Evolutionary conservation across 23 tunicate species (phyloP), one percentile per base, ranked within the genome.

Genomic region (Oikopleura vanhoeffeni): DNA sequence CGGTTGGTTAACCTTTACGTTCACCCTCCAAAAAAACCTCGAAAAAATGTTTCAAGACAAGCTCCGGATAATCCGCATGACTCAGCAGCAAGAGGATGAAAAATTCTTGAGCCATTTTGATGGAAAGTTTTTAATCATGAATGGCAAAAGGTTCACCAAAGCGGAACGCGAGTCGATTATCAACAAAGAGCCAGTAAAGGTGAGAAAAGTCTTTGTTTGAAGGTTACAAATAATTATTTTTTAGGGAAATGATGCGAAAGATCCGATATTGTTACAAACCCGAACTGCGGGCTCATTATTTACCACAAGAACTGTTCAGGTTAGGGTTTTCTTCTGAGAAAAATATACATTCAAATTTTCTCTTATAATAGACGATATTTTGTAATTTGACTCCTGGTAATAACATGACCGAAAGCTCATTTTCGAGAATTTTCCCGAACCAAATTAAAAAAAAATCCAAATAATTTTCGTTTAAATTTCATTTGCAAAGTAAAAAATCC

Each of bases 1-100:
- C 96, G 98, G 98, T 2, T 94, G 98, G 98, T 67, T 94, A 28
- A 90, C 91, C 35, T 94, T 94, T 83, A 94, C 95, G 34, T 90
- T 90, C 86, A 86, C 91, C 4, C 77, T 94, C 85, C 95, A 90
- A 40, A 88, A 88, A 85, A 90, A 90, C 60, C 88, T 94, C 58
- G 95, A 94, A 76, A 77, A 89, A 27, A 41, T 90, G 30, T 90
- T 94, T 57, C 91, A 89, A 0, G 95, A 94, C 30, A 94, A 94
- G 39, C 67, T 94, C 33, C 91, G 88, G 67, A 89, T 94, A 38
- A 89, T 88, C n/a, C 87, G 91, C 49, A 94, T 94, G 98, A 88
- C 83, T 40, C 98, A 94, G 75, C 98, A 94, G 76, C 98, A 94
- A 89, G 99, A 95, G 89, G 91, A 90, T 75, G 83, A 91, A 49